Evolutionary conservation across 2,888 invertebrate genomes (phyloP), one percentile per base, ranked within the genome.

Genomic region (Xylota segnis): DNA sequence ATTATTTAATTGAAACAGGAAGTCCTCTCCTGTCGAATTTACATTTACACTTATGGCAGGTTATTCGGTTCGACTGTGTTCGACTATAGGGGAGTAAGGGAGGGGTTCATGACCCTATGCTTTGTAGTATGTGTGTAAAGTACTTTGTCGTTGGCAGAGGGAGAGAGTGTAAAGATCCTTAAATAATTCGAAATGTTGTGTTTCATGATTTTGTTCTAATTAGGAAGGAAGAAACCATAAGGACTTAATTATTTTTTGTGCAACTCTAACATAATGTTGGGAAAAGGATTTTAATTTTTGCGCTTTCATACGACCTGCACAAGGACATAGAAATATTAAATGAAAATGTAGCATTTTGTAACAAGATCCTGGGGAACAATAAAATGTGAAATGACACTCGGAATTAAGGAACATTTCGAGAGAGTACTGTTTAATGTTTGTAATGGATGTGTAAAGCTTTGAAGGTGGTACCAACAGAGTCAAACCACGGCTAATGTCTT

Each of bases 1-100:
- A 82, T 86, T 86, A 82, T 86, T 82, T 86, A 86, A 86, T 82
- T 86, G 86, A 77, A 82, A 58, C 76, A 68, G 86, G 82, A 86
- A 86, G 54, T 82, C 45, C 29, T 82, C 56, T 82, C 56, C 72
- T 82, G 86, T 86, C 86, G 86, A 86, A 86, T 86, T 86, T 82
- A 86, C 86, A 86, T 76, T 84, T 72, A 77, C 86, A 82, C 76
- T 86, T 77, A 86, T 75, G 71, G 58, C 18, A 50, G 56, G 43
- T n/a, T 5, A 14, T 32, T n/a, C n/a, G n/a, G 3, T 23, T 23
- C 23, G 23, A 23, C 23, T 23, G 23, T 23, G 23, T 3, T n/a
- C n/a, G n/a, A n/a, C n/a, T n/a, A n/a, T n/a, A n/a, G n/a, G n/a
- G n/a, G n/a, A n/a, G n/a, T n/a, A n/a, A n/a, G n/a, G n/a, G 7